phyloP scores from a whole-genome alignment of 2,888 invertebrate genomes.

The Synergus gifuensis region DNA sequence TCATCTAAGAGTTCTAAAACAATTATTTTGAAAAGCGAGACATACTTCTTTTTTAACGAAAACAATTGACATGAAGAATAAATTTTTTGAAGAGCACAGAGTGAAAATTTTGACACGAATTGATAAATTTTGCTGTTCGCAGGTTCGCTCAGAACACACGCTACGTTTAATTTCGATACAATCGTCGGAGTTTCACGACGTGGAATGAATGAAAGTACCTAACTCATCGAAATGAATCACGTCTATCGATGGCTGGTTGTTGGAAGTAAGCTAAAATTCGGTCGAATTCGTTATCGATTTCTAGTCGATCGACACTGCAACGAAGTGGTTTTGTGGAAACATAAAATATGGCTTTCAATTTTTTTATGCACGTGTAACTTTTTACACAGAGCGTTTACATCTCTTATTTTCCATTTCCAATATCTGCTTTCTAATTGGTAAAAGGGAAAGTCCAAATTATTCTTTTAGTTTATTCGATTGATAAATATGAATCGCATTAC shows the following conservation, averaged over 20 bases:
- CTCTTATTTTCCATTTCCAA: background rate
- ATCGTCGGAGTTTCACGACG: background rate
- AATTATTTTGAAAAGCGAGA: background rate
- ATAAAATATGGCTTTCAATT: background rate
- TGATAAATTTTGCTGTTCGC: no score
- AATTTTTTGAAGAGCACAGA: background rate
- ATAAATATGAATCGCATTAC: no score
- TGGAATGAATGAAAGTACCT: background rate
- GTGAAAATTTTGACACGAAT: background rate
- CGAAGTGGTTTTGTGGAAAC: background rate
- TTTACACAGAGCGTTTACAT: background rate
- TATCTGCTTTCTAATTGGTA: background rate
- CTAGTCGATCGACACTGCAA: background rate
- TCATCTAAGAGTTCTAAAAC: background rate
- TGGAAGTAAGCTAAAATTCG: background rate
- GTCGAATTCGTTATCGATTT: background rate
- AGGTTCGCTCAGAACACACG: no score
- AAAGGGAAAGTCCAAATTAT: background rate
- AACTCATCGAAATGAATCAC: constrained; percentile 11
- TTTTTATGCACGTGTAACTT: background rate
- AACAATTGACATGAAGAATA: background rate
- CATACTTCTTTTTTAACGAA: background rate
- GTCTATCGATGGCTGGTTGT: background rate
- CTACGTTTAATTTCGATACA: no score
- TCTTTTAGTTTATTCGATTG: background rate